These are phyloP conservation scores for Dermatemys mawii DNA, from an alignment of 2,113 vertebrate species.

Conservation along the genomic window DNA sequence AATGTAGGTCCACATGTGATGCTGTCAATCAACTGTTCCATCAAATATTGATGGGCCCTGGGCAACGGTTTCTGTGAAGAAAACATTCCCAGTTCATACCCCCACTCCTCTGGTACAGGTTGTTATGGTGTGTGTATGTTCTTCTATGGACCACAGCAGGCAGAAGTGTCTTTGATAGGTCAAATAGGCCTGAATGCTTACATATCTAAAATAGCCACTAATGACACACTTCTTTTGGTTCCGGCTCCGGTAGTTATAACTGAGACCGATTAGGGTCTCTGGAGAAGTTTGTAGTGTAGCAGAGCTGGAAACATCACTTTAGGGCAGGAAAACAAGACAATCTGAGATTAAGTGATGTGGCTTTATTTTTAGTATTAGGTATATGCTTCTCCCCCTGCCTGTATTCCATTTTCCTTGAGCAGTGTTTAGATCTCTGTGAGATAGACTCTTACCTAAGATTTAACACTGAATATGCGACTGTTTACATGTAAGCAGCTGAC, in stretches of 20 bases:
- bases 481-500: not conserved
- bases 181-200: not conserved
- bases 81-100: accelerated
- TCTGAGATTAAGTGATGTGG: accelerated
- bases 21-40: accelerated
- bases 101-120: accelerated
- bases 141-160: not conserved
- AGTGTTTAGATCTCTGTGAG: no score
- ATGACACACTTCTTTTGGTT: accelerated
- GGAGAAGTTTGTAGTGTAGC: accelerated
- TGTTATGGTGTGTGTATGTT: accelerated
- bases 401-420: not conserved
- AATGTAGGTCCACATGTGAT: not conserved
- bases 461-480: not conserved
- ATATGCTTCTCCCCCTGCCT: not conserved
- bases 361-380: accelerated
- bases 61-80: accelerated
- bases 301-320: accelerated
- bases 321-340: not conserved
- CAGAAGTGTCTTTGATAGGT: not conserved
- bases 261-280: not conserved
- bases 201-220: accelerated
- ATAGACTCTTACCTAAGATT: not conserved
- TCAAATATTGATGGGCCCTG: accelerated
- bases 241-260: not conserved